Evolutionary conservation across 2,888 invertebrate species (phyloP), one percentile per base, ranked within the genome.

Genomic region (Thera britannica): DNA sequence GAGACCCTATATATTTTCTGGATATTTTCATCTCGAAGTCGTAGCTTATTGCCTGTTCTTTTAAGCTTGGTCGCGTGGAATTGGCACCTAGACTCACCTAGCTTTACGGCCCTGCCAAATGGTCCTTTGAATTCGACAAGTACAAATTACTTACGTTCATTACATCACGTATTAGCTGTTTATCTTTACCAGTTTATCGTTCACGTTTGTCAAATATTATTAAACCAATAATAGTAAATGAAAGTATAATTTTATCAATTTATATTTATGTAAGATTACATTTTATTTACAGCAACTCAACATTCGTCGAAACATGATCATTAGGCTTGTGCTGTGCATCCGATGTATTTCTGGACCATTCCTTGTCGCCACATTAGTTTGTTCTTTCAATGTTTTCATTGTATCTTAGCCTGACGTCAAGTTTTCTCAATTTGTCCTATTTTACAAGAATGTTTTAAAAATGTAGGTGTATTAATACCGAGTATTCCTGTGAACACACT

Each of bases 331-430:
- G 77, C 74, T 51, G 58, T 77, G 77, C 74, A 75, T 72, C 73
- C 73, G 68, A 64, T 64, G 71, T 90, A 90, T 89, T 89, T 90
- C 87, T 83, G 85, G 89, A 83, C 77, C 78, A 76, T 79, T 82
- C 83, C 79, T 75, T 79, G 80, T 80, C 79, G 80, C 83, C 77
- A 80, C 86, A 79, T 84, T 81, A 80, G 80, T 80, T 69, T 72
- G 71, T 66, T 68, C 69, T 68, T 67, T 75, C 60, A 23, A 23
- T 70, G 72, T 62, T 68, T 58, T 65, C 55, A 62, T 64, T 68
- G 57, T 61, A 57, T 54, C 57, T 65, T 59, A 9, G 64, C 48
- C 35, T 65, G 64, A 54, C 64, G 12, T 23, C 23, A 36, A 62
- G 58, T 62, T 36, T 41, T 46, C 46, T 54, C 54, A 44, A 62